These are phyloP conservation scores for Menidia menidia DNA, from an alignment of 2,797 vertebrate species.

Conservation along the genomic window DNA sequence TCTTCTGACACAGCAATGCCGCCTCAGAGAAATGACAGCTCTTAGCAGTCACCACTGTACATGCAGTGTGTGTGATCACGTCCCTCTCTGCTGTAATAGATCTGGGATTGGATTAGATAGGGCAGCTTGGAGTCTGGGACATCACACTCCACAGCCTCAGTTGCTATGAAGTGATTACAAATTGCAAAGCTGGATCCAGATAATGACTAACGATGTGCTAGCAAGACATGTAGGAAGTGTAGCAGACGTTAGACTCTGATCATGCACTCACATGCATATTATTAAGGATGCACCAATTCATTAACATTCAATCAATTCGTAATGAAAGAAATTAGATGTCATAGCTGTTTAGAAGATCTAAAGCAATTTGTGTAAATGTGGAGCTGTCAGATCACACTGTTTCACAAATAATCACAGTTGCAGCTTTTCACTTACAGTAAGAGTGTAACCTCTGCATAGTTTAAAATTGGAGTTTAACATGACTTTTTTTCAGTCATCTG, in stretches of 20 bases:
- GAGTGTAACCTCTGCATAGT: conserved; percentile 7
- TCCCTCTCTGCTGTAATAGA: conserved; percentile 67
- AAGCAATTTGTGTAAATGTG: conserved; percentile 22
- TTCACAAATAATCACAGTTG: background rate
- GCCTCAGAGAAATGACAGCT: conserved; percentile 64
- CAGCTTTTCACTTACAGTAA: background rate
- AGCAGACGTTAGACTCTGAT: conserved; percentile 23
- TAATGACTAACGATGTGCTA: conserved; percentile 75
- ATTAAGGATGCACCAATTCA: conserved; percentile 52
- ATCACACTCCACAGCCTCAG: conserved; percentile 77
- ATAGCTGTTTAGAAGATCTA: conserved; percentile 21
- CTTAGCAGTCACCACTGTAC: conserved; percentile 59
- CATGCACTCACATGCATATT: conserved; percentile 23
- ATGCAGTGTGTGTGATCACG: conserved; percentile 36
- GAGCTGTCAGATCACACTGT: conserved; percentile 12
- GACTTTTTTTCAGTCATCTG: background rate
- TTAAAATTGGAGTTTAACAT: conserved; percentile 22
- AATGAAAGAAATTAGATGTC: too few species aligned
- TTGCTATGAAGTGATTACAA: conserved; percentile 78
- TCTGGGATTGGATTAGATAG: conserved; percentile 81
- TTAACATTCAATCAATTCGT: conserved; percentile 49
- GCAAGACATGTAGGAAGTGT: conserved; percentile 54
- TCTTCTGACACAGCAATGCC: conserved; percentile 52
- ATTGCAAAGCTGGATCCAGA: conserved; percentile 73
- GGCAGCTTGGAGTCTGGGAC: conserved; percentile 77